Evolutionary conservation across 2,888 invertebrate genomes (phyloP).

Genomic region (Himalopsyche kuldschensis): DNA sequence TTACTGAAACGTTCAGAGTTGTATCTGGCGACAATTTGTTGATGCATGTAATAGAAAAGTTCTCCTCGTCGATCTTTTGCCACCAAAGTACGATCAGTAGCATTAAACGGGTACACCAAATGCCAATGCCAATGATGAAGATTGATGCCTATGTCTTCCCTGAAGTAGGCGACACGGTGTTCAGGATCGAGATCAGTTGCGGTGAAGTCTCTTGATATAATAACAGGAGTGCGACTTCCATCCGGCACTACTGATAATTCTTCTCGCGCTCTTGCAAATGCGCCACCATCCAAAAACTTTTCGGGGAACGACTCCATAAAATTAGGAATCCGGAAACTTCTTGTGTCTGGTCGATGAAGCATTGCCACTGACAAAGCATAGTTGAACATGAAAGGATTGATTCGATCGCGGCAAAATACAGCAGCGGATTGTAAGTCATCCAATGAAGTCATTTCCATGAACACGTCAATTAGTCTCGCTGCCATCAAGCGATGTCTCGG

Average conservation of each 20-base stretch:
- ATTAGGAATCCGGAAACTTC: conserved; percentile 69
- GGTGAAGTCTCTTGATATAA: conserved; percentile 73
- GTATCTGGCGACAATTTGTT: conserved; percentile 62
- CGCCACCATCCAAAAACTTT: conserved; percentile 76
- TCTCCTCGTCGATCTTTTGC: conserved; percentile 66
- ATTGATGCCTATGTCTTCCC: conserved; percentile 83
- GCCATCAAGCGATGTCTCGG: conserved; percentile 69
- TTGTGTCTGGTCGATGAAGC: conserved; percentile 71
- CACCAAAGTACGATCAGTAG: conserved; percentile 56
- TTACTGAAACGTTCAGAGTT: conserved; percentile 31
- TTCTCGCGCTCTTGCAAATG: conserved; percentile 70
- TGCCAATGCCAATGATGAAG: conserved; percentile 94
- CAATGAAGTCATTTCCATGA: conserved; percentile 68
- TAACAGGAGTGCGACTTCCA: conserved; percentile 68
- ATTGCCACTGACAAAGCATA: conserved; percentile 74
- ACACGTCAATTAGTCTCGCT: conserved; percentile 66
- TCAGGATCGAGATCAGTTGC: conserved; percentile 75
- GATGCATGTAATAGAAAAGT: conserved; percentile 69
- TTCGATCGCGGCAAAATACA: conserved; percentile 67
- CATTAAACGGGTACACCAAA: conserved; percentile 79
- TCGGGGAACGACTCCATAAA: conserved; percentile 79
- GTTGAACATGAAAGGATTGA: conserved; percentile 76
- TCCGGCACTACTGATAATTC: conserved; percentile 64
- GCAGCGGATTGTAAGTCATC: conserved; percentile 71
- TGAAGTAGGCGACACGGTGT: conserved; percentile 79